Evolutionary conservation across 1,140 invertebrate genomes (phyloP).

Genomic region (Eubasilissa regina): DNA sequence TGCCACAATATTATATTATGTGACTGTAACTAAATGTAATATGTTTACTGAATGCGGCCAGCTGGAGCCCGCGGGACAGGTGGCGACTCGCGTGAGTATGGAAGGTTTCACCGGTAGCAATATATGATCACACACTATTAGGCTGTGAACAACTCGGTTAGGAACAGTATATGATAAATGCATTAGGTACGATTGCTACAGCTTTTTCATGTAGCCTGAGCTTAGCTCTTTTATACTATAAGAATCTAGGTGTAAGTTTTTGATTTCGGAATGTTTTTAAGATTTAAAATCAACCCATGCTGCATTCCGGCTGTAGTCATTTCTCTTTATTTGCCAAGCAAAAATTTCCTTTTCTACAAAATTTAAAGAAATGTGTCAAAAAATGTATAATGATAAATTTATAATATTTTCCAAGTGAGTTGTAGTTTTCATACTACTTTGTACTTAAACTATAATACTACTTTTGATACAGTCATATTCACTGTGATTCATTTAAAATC

Average conservation of each 20-base stretch:
- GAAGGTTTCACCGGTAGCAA: conserved; percentile 59
- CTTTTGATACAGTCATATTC: too few relatives aligned
- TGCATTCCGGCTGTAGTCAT: conserved; percentile 7
- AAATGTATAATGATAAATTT: not conserved
- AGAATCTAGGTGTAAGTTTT: conserved; percentile 13
- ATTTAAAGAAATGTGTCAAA: conserved; percentile 30
- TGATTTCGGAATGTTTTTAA: conserved; percentile 8
- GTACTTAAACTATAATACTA: too few relatives aligned
- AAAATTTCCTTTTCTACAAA: conserved; percentile 7
- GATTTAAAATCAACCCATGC: conserved; percentile 7
- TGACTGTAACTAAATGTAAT: conserved; percentile 33
- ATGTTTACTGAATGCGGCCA: conserved; percentile 55
- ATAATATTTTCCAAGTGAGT: conserved; percentile 19
- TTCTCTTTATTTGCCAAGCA: conserved; percentile 6
- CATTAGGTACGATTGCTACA: conserved; percentile 11
- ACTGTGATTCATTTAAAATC: too few relatives aligned
- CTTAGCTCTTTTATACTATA: conserved; percentile 28
- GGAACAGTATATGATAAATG: conserved; percentile 5
- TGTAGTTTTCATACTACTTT: conserved; percentile 46
- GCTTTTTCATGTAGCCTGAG: conserved; percentile 27
- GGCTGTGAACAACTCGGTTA: conserved; percentile 38
- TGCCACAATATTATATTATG: conserved; percentile 6
- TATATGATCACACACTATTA: conserved; percentile 47
- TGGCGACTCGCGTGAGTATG: conserved; percentile 57
- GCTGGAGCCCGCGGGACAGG: conserved; percentile 52